phyloP scores from a whole-genome alignment of 2,797 vertebrate species.

The Melanotaenia pygmaea region DNA sequence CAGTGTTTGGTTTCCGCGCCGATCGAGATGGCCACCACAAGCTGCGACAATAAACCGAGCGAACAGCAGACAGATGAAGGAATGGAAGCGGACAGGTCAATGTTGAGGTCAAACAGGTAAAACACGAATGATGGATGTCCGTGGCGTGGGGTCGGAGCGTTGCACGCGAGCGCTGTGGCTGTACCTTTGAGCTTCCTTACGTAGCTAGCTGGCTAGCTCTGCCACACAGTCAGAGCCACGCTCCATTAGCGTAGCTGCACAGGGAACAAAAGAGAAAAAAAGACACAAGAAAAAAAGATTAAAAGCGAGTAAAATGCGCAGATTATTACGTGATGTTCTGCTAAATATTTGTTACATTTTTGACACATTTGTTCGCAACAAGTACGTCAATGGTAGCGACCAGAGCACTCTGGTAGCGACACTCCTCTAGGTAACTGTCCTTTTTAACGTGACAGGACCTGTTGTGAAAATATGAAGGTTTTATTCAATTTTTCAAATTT shows the following conservation, averaged over 20 bases:
- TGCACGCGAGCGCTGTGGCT: not conserved
- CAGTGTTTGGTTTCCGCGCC: constrained; percentile 65
- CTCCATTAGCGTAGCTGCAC: constrained; percentile 22
- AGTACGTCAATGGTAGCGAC: too few relatives aligned
- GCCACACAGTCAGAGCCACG: not conserved
- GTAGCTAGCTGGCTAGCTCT: constrained; percentile 33
- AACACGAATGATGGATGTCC: fast-evolving
- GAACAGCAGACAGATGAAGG: constrained; percentile 50
- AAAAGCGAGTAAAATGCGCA: not conserved
- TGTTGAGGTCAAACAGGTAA: constrained; percentile 79
- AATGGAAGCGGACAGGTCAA: constrained; percentile 58
- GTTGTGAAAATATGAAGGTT: fast-evolving
- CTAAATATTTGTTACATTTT: not conserved
- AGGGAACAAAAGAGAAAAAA: constrained; percentile 17
- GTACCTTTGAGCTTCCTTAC: not conserved
- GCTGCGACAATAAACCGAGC: constrained; percentile 35
- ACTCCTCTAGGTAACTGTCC: not conserved
- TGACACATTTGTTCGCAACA: fast-evolving
- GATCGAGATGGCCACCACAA: constrained; percentile 68
- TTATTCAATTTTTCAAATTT: fast-evolving
- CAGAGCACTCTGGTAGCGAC: fast-evolving
- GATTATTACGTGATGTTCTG: not conserved
- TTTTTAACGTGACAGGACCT: not conserved
- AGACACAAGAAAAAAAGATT: too few relatives aligned
- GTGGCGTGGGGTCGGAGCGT: not conserved